Base-by-base conservation (phyloP, 2,797 vertebrate species). In the Acanthurus lineatus region DNA sequence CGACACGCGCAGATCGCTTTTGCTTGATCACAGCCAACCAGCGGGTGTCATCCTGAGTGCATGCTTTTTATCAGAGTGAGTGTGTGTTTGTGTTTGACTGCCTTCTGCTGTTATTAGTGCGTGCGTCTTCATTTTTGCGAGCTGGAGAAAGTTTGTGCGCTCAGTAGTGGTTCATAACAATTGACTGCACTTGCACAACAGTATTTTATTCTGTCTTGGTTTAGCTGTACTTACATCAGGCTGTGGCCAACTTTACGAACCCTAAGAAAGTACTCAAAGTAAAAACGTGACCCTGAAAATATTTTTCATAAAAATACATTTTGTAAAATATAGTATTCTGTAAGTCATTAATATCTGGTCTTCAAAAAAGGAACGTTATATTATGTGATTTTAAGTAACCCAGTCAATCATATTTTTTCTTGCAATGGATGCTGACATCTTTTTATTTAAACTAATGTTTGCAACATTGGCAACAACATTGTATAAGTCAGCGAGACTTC, bases 11-110 rank as follows among this genome's bases (percentile, higher is more conserved):
- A 82, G 63, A 40, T 79, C 40, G 76, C 52, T 73, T 71, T 80
- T 83, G 78, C 84, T 76, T 77, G 74, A 88, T 81, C 71, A 51
- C 78, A 81, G 51, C 71, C 79, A 80, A 70, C 76, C 85, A 92
- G 85, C 80, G 78, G 81, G 77, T 78, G 83, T 84, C 83, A 72
- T 77, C 69, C 65, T 60, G 52, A 14, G 44, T 52, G 47, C 28
- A 45, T 42, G 56, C 28, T 32, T 49, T 67, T 51, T 44, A 52
- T 25, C 2, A 0, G 0, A 25, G 52, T 19, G 5, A 16, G 32
- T 51, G 19, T 60, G 38, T 56, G 54, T 3, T 47, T 28, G 42
- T 11, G 65, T 35, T 57, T 57, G 15, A 57, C n/a, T 32, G 35
- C 6, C 19, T 58, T n/a, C 17, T 22, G 32, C 20, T 65, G 20